These are phyloP conservation scores for Lepidurus packardi DNA, from an alignment of 1,140 invertebrate genomes.

Conservation along the genomic window DNA sequence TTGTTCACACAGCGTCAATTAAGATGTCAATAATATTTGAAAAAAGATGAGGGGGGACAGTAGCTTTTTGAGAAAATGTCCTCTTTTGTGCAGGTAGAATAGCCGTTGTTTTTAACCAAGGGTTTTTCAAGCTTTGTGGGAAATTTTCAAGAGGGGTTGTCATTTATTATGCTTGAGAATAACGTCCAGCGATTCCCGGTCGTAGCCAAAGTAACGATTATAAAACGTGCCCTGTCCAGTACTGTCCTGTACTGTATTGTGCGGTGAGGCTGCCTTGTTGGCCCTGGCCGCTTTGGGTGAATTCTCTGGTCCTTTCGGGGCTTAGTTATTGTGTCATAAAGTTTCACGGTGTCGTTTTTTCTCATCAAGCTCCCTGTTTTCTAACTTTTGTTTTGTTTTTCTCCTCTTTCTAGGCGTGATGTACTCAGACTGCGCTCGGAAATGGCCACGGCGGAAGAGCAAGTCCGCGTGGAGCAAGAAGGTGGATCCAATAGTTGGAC, in stretches of 20 bases:
- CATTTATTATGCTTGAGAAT: background rate
- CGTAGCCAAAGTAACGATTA: background rate
- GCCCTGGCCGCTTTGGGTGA: background rate
- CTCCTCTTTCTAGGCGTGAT: background rate
- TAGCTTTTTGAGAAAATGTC: no score
- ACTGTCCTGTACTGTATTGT: background rate
- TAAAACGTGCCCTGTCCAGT: background rate
- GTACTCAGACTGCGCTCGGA: slow-evolving; percentile 2
- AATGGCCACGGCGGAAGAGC: slow-evolving; percentile 12
- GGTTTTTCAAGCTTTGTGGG: no score
- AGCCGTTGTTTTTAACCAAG: no score
- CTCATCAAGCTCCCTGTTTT: slow-evolving; percentile 21
- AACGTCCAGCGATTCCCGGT: background rate
- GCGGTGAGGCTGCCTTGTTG: no score
- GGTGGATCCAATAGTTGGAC: slow-evolving; percentile 25
- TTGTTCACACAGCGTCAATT: no score
- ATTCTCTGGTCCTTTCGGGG: background rate
- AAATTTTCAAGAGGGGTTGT: background rate
- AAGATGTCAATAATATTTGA: no score
- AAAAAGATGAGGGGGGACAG: no score
- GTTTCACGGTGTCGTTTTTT: slow-evolving; percentile 1
- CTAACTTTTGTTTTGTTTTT: slow-evolving; percentile 11
- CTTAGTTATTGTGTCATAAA: slow-evolving; percentile 1
- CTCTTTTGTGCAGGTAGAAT: no score
- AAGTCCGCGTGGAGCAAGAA: background rate